Evolutionary conservation across 2,888 invertebrate species (phyloP).

Genomic region (Syrphus vitripennis): DNA sequence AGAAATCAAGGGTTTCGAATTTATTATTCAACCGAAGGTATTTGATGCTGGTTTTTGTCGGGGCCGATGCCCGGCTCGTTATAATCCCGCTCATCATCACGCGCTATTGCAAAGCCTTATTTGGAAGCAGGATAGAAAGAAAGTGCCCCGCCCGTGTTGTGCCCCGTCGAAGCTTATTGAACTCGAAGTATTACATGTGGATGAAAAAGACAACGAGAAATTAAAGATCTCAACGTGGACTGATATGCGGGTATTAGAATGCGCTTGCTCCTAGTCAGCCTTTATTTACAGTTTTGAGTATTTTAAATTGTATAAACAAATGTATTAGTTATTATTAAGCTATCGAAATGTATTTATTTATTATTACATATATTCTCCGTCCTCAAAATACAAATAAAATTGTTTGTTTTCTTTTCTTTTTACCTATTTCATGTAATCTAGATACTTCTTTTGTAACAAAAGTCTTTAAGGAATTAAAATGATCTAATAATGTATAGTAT

Average conservation of each 20-base stretch:
- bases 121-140: conserved; percentile 84
- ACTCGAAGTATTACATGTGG: conserved; percentile 85
- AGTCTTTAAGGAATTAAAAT: too few relatives aligned
- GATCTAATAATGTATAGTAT: too few relatives aligned
- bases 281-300: background rate
- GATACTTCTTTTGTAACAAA: too few relatives aligned
- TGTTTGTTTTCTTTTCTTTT: background rate
- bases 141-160: conserved; percentile 85
- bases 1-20: conserved; percentile 85
- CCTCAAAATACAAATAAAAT: conserved; percentile 29
- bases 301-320: background rate
- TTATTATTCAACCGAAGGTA: conserved; percentile 86
- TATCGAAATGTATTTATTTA: conserved; percentile 3
- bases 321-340: background rate
- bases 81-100: conserved; percentile 87
- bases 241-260: conserved; percentile 87
- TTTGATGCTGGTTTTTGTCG: conserved; percentile 88
- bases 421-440: too few relatives aligned
- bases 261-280: conserved; percentile 85
- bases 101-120: conserved; percentile 87
- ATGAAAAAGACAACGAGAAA: conserved; percentile 84
- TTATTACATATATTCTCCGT: conserved; percentile 45
- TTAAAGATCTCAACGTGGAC: conserved; percentile 86
- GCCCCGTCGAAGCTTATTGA: conserved; percentile 86
- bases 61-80: conserved; percentile 86